phyloP scores from a whole-genome alignment of 1,140 invertebrate species.

The Pseudachorutes palmiensis region DNA sequence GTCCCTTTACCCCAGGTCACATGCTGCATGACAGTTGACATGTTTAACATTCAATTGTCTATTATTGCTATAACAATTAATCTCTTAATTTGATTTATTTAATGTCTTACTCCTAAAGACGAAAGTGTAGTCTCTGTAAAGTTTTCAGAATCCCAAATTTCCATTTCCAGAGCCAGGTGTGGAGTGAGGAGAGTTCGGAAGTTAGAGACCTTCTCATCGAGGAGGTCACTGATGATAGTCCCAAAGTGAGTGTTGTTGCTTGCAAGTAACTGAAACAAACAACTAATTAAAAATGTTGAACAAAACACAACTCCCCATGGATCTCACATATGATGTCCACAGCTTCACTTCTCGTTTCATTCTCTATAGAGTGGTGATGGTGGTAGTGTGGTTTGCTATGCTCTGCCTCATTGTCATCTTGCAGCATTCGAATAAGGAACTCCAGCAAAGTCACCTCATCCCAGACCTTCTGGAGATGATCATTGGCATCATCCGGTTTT shows the following conservation, averaged over 20 bases:
- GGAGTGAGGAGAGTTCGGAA: conserved; percentile 10
- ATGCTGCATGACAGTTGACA: background rate
- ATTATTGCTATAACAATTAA: too few relatives aligned
- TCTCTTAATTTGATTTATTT: background rate
- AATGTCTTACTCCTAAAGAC: conserved; percentile 25
- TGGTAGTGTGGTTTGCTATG: background rate
- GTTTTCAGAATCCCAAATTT: conserved; percentile 28
- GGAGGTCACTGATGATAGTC: background rate
- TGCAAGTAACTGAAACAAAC: conserved; percentile 27
- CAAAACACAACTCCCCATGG: conserved; percentile 6
- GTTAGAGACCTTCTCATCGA: conserved; percentile 14
- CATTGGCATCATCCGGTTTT: conserved; percentile 32
- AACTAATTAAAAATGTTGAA: conserved; percentile 13
- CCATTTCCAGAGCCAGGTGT: conserved; percentile 23
- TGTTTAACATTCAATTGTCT: too few relatives aligned
- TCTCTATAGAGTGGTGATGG: background rate
- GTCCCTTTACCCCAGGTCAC: conserved; percentile 14
- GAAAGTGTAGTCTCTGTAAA: conserved; percentile 33
- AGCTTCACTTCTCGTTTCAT: background rate
- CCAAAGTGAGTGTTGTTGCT: conserved; percentile 20
- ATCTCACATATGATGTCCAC: conserved; percentile 32
- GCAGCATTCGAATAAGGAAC: background rate
- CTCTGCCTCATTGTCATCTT: background rate
- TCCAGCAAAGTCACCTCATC: conserved; percentile 27
- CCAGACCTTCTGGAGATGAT: conserved; percentile 28